Evolutionary conservation across 1,140 invertebrate species (phyloP).

Genomic region (Lethrus apterus): DNA sequence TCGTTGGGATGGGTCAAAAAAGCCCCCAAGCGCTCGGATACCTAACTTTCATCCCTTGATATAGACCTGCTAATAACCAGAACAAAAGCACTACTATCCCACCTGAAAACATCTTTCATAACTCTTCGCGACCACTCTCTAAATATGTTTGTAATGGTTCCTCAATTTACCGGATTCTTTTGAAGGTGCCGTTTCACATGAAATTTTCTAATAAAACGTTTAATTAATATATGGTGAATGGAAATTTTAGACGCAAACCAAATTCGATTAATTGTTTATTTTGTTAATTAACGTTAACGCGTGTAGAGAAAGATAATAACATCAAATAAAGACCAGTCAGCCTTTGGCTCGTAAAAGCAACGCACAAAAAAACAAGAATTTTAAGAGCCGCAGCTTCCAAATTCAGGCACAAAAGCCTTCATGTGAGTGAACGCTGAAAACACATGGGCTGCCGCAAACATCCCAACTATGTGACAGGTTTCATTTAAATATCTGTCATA

Average conservation of each 20-base stretch:
- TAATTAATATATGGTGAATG: too few relatives aligned
- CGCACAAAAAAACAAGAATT: constrained; percentile 16
- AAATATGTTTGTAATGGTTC: constrained; percentile 36
- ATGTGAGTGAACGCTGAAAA: constrained; percentile 10
- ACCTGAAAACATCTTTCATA: constrained; percentile 28
- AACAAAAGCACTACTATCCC: constrained; percentile 31
- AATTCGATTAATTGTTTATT: too few relatives aligned
- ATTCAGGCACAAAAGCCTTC: constrained; percentile 17
- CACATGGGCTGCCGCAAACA: constrained; percentile 19
- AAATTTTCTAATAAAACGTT: too few relatives aligned
- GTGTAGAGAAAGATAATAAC: too few relatives aligned
- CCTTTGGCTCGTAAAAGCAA: too few relatives aligned
- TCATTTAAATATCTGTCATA: constrained; percentile 23
- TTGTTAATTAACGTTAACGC: too few relatives aligned
- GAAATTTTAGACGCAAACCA: too few relatives aligned
- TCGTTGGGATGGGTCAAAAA: too few relatives aligned
- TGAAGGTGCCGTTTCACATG: constrained; percentile 30
- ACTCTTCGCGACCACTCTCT: constrained; percentile 21
- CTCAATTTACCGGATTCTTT: constrained; percentile 31
- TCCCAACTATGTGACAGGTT: constrained; percentile 27
- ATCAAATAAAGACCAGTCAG: too few relatives aligned
- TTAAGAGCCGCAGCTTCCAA: constrained; percentile 17
- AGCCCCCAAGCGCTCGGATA: too few relatives aligned
- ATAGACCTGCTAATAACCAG: constrained; percentile 29
- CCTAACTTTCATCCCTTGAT: constrained; percentile 17